A percentile compares a stretch with the other conserved stretches of the same genome.
Evolutionary conservation across 2,797 vertebrate species (phyloP).

Genomic region (Chrysocyon brachyurus): DNA sequence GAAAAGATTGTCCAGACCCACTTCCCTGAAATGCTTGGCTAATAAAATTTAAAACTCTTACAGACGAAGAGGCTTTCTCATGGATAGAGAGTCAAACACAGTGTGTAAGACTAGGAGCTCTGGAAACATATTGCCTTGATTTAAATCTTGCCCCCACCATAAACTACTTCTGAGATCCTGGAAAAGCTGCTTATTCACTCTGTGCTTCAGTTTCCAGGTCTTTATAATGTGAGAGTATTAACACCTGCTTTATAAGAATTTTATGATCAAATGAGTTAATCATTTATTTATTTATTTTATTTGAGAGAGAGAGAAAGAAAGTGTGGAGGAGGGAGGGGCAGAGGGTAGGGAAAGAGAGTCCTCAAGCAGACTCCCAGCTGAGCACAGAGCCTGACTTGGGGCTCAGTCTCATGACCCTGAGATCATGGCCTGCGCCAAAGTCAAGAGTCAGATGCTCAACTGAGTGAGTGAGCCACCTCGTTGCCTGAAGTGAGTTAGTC

Average conservation of each 20-base stretch:
- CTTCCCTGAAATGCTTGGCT: neutral
- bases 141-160: neutral
- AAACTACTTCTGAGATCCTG: neutral
- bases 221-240: neutral
- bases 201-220: neutral
- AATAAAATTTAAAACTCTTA: neutral
- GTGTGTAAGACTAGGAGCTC: neutral
- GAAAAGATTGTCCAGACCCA: neutral
- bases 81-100: neutral
- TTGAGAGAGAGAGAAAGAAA: neutral
- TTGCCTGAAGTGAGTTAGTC: neutral
- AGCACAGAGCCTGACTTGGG: neutral
- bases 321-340: neutral
- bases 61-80: neutral
- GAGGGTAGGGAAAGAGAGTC: neutral
- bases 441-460: neutral
- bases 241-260: neutral
- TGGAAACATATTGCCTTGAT: neutral
- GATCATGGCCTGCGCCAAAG: neutral
- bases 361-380: neutral
- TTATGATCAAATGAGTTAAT: neutral
- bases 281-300: neutral
- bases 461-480: neutral
- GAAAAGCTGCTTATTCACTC: neutral
- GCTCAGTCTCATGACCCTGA: neutral